A percentile compares a stretch with the other conserved stretches of the same genome.
Evolutionary conservation across 2,113 vertebrate species (phyloP).

Genomic region (Actenoides lindsayi): DNA sequence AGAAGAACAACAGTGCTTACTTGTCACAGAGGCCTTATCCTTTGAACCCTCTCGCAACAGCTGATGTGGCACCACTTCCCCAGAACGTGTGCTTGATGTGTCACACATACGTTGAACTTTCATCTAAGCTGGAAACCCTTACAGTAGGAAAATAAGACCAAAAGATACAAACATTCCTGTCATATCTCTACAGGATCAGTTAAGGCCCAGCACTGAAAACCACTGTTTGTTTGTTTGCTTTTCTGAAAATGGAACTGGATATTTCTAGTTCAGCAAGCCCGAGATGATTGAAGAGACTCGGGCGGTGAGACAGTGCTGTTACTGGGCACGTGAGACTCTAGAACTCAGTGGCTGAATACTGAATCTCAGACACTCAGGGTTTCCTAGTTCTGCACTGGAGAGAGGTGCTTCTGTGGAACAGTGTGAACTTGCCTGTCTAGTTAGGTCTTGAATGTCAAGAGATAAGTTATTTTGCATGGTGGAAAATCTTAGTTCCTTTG

Average conservation of each 20-base stretch:
- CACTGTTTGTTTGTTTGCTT: too few relatives aligned
- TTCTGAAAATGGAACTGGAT: neutral
- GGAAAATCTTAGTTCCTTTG: neutral
- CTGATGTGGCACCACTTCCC: neutral
- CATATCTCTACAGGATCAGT: neutral
- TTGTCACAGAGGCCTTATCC: neutral
- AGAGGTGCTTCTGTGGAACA: neutral
- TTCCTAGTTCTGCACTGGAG: neutral
- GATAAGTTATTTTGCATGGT: neutral
- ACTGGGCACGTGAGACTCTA: neutral
- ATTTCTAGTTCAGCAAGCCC: neutral
- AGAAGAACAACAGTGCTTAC: neutral
- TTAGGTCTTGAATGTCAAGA: neutral
- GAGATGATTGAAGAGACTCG: neutral
- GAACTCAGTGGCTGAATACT: neutral
- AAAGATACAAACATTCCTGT: neutral
- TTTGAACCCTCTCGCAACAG: neutral
- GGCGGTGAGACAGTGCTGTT: neutral
- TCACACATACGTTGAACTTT: neutral
- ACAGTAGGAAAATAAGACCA: neutral
- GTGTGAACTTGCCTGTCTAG: neutral
- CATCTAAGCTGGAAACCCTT: neutral
- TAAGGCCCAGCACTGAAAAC: neutral
- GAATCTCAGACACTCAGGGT: fast-evolving
- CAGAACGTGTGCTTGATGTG: neutral